Base-by-base conservation (phyloP, 2,113 vertebrate genomes). In the Chauna torquata region DNA sequence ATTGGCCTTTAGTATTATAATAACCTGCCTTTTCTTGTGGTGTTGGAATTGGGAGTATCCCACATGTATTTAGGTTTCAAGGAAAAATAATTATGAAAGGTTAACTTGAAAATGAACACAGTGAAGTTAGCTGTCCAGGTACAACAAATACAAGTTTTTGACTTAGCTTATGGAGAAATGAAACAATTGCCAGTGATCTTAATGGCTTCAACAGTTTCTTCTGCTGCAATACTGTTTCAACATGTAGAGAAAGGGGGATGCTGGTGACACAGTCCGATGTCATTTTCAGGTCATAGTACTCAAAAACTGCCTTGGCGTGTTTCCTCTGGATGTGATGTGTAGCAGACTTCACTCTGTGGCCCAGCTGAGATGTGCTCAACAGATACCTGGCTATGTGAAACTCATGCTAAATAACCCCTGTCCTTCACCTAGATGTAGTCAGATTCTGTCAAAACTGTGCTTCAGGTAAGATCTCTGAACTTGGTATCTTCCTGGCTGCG, bases 171-270 rank as follows among this genome's bases (percentile, higher is more conserved):
- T 20, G 18, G 54, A 61, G 25, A 42, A 58, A 38, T 79, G 62
- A 25, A 12, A 75, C 65, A 69, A 32, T 81, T 90, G 83, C 71
- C 58, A 89, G 66, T 66, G 86, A 79, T 62, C 91, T 40, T 47
- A 61, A 78, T 57, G 61, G 23, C 83, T 91, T 83, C 66, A 66
- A 84, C 72, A 55, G 69, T 75, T 61, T 36, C 25, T 58, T 36
- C 22, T 91, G 15, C 79, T 88, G 50, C 50, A 88, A 15, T 45
- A 79, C 50, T 81, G 42, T 30, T 55, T 34, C 19, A 45, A 10
- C 9, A 9, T 18, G 32, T 24, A n/a, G 32, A 69, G 32, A 47
- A 25, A 47, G 45, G 44, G 28, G 44, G 28, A 32, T 18, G 15
- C 52, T 44, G 32, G 24, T 28, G 47, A 23, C 30, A 18, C 9